Evolutionary conservation across 2,888 invertebrate species (phyloP).

Genomic region (Euplexia lucipara): DNA sequence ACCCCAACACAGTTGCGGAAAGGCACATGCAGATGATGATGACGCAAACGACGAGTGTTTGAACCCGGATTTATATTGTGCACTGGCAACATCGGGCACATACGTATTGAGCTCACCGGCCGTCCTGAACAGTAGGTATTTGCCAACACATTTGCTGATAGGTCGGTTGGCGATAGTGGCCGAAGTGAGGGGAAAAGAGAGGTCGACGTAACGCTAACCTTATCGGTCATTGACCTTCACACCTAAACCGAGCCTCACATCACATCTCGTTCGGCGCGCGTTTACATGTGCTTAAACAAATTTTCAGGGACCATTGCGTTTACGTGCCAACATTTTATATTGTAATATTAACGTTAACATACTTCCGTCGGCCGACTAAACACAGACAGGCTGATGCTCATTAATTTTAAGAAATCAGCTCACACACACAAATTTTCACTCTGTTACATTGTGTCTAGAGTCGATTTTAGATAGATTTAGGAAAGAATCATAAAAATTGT

Average conservation of each 20-base stretch:
- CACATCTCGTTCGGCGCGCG: slow-evolving; percentile 83
- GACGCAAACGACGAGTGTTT: slow-evolving; percentile 44
- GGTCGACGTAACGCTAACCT: slow-evolving; percentile 84
- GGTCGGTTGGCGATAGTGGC: slow-evolving; percentile 75
- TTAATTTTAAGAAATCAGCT: slow-evolving; percentile 52
- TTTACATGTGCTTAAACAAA: slow-evolving; percentile 72
- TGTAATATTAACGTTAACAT: slow-evolving; percentile 61
- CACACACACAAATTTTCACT: slow-evolving; percentile 24
- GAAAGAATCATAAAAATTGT: slow-evolving; percentile 20
- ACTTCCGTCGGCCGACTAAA: slow-evolving; percentile 56
- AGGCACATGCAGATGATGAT: too few species aligned
- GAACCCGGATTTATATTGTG: slow-evolving; percentile 48
- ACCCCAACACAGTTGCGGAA: too few species aligned
- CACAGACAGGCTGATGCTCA: slow-evolving; percentile 56
- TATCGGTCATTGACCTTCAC: slow-evolving; percentile 90
- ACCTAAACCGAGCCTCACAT: slow-evolving; percentile 89
- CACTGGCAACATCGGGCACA: slow-evolving; percentile 46
- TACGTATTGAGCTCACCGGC: slow-evolving; percentile 44
- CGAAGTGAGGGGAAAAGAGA: slow-evolving; percentile 77
- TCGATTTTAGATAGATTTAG: slow-evolving; percentile 20
- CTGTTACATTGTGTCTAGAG: slow-evolving; percentile 29
- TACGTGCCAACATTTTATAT: slow-evolving; percentile 64
- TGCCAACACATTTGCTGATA: slow-evolving; percentile 74
- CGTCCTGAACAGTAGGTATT: slow-evolving; percentile 64
- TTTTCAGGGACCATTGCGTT: slow-evolving; percentile 75